Evolutionary conservation across 2,888 invertebrate species (phyloP).

Genomic region (Drosophila parthenogenetica): DNA sequence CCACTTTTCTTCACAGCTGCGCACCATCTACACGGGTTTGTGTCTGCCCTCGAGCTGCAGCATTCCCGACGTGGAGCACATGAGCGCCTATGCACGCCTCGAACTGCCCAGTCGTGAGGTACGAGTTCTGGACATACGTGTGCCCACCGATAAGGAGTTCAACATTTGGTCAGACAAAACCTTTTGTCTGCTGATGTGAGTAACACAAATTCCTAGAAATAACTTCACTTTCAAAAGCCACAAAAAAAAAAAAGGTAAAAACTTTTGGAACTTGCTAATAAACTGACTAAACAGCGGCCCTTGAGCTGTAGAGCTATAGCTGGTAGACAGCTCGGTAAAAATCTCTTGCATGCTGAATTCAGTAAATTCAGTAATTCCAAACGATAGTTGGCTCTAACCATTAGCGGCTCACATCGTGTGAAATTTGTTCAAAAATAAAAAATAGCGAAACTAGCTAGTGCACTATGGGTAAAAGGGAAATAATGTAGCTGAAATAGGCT

Average conservation of each 20-base stretch:
- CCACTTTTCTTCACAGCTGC: slow-evolving; percentile 86
- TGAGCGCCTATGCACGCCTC: slow-evolving; percentile 87
- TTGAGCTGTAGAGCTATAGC: not conserved
- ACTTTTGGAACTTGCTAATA: slow-evolving; percentile 28
- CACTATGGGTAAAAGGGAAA: no score
- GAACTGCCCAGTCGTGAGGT: slow-evolving; percentile 86
- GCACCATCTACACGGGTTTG: slow-evolving; percentile 90
- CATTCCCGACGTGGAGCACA: slow-evolving; percentile 87
- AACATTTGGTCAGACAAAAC: slow-evolving; percentile 89
- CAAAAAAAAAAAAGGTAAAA: not conserved
- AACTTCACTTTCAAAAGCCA: slow-evolving; percentile 62
- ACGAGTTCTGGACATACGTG: slow-evolving; percentile 88
- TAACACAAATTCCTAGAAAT: slow-evolving; percentile 10
- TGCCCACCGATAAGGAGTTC: slow-evolving; percentile 89
- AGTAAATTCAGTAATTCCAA: not conserved
- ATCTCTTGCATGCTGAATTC: not conserved
- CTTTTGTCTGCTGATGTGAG: slow-evolving; percentile 90
- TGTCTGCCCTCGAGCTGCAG: slow-evolving; percentile 91
- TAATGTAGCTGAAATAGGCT: no score
- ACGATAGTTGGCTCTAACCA: slow-evolving; percentile 44
- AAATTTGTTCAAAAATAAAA: slow-evolving; percentile 45
- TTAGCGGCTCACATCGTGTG: slow-evolving; percentile 60
- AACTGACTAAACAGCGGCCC: slow-evolving; percentile 24
- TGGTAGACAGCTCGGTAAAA: not conserved
- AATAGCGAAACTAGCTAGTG: slow-evolving; percentile 62